Evolutionary conservation across 2,888 invertebrate genomes (phyloP).

Genomic region (Lobophora halterata): DNA sequence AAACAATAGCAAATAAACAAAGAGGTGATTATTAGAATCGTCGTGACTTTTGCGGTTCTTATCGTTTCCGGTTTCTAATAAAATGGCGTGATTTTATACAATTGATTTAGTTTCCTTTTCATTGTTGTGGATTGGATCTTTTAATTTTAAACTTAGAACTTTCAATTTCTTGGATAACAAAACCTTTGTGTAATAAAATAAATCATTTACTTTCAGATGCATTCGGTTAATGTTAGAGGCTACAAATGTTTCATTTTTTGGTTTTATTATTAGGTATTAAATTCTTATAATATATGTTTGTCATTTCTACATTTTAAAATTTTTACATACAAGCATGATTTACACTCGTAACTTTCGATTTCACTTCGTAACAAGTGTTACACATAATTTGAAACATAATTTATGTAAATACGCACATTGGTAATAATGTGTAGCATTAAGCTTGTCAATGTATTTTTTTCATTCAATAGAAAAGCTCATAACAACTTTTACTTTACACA

Average conservation of each 20-base stretch:
- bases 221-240: too few species aligned
- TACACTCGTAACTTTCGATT: constrained; percentile 12
- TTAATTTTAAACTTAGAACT: constrained; percentile 10
- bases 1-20: constrained; percentile 7
- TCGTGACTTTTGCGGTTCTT: constrained; percentile 9
- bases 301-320: too few species aligned
- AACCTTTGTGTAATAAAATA: not conserved
- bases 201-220: not conserved
- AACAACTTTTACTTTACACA: constrained; percentile 7
- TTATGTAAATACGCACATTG: constrained; percentile 11
- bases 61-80: constrained; percentile 1
- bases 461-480: constrained; percentile 3
- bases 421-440: not conserved
- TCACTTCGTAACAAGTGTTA: constrained; percentile 15
- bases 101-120: constrained; percentile 7
- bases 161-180: constrained; percentile 16
- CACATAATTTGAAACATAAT: constrained; percentile 7
- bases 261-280: too few species aligned
- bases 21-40: constrained; percentile 4
- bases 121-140: constrained; percentile 13
- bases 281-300: too few species aligned
- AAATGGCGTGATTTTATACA: constrained; percentile 8
- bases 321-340: too few species aligned
- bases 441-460: not conserved
- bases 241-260: too few species aligned